Base-by-base conservation (phyloP, 2,113 vertebrate genomes). In the Serilophus lunatus region DNA sequence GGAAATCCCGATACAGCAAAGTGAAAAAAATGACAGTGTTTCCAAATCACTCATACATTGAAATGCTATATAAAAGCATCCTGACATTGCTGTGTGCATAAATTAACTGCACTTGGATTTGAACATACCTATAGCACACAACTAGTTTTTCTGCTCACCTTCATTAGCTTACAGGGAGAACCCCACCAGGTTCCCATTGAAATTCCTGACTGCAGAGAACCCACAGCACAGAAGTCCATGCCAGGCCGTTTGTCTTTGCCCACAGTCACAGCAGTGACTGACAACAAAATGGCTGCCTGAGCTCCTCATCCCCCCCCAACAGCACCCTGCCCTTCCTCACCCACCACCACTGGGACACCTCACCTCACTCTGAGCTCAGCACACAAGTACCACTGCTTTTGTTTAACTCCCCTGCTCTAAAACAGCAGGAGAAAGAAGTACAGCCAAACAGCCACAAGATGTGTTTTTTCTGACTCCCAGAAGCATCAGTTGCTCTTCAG, bases 221-320 rank as follows among this genome's bases (percentile, higher is more conserved):
- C 22, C 45, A 63, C 26, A 35, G n/a, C 13, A 56, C 42, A 29
- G 35, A 68, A 50, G 65, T 49, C 64, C 74, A 29, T n/a, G n/a
- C n/a, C n/a, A n/a, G n/a, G n/a, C 31, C 3, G 2, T 80, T 49
- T 82, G 36, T 76, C 65, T 66, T 42, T 71, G 44, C 15, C 40
- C 36, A 89, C 86, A 71, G 28, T 6, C 75, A 89, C 59, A 90
- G 60, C 68, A 92, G 66, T 4, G n/a, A 57, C 47, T 3, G 59
- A 71, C 35, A 86, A 94, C 93, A 93, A 95, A 96, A 96, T 95
- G 95, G 94, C 95, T 97, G 88, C 94, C 88, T 50, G 72, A 57
- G 76, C 71, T 45, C 35, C 82, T 81, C 85, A 60, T 0, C 31
- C 60, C n/a, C n/a, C n/a, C n/a, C n/a, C n/a, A n/a, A n/a, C n/a